Base-by-base conservation (phyloP, 2,113 vertebrate species). In the Elephantulus edwardii region DNA sequence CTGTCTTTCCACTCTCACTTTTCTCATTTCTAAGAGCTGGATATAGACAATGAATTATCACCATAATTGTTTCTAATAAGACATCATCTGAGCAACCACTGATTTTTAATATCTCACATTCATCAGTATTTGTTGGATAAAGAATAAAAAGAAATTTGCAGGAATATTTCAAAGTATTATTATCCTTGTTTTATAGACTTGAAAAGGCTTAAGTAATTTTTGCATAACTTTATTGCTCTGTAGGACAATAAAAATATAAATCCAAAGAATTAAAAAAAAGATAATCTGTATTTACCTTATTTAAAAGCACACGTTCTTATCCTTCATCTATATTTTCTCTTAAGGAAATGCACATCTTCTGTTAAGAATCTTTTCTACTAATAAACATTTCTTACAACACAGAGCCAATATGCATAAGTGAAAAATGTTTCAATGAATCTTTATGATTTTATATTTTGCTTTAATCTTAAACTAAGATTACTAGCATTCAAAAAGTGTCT, bases 401-500 rank as follows among this genome's bases (percentile, higher is more conserved):
- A 76, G 1, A 44, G 72, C 86, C 76, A 83, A 54, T 60, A 83
- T 38, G 76, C 35, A 26, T 56, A 74, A 44, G 3, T 84, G n/a
- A 93, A 14, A 92, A 89, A 71, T 46, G 14, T 16, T 76, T 91
- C 6, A 2, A 88, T 52, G 35, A 86, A 80, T 8, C 42, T 78
- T 81, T 54, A 48, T 22, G 6, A 68, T 70, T 90, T 91, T 48
- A 44, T 70, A 78, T 64, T 81, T 89, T 38, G 86, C 28, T 83
- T 83, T 35, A 81, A 46, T 35, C 46, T 71, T 70, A 90, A 80
- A 88, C 77, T 54, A 78, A 82, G 42, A 90, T 26, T 83, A 44
- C 33, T 78, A 30, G 26, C 75, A 79, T 88, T 86, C 58, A 42
- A 76, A 87, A 90, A 76, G 24, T 33, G n/a, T n/a, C n/a, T n/a